Conservation (phyloP, 2,113 vertebrate genomes). For the Cavia aperea region DNA sequence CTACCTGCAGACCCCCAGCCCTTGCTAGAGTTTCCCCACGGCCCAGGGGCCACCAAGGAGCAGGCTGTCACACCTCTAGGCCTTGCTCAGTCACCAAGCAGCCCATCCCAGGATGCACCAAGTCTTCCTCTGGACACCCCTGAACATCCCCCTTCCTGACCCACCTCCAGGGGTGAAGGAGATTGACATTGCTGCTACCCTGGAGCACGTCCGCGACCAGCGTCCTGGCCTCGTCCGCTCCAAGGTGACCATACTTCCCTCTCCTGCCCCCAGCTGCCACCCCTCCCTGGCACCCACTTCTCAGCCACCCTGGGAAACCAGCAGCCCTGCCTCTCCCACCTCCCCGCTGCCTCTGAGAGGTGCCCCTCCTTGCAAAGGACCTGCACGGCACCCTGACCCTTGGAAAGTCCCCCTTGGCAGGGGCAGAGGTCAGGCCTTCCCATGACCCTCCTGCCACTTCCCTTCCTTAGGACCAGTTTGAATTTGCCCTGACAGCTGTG, state of each 20-base stretch:
- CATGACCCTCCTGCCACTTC: neutral
- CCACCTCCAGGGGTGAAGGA: slow-evolving; percentile 89
- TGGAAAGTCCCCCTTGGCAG: neutral
- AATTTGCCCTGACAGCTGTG: slow-evolving; percentile 94
- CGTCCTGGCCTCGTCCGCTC: slow-evolving; percentile 91
- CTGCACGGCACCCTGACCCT: neutral
- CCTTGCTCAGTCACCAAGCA: fast-evolving
- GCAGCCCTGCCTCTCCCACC: neutral
- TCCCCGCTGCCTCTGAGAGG: neutral
- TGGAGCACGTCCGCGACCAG: slow-evolving; percentile 97
- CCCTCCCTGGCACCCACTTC: neutral
- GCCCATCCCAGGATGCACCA: neutral
- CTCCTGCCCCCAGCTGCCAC: neutral
- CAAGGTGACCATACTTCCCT: slow-evolving; percentile 80
- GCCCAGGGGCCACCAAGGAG: fast-evolving
- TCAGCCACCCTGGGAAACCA: neutral
- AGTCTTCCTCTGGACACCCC: neutral
- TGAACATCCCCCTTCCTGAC: neutral
- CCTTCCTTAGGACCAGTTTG: slow-evolving; percentile 93
- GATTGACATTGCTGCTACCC: slow-evolving; percentile 95
- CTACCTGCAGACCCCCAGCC: fast-evolving
- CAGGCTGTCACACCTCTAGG: neutral
- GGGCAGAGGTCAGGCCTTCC: neutral
- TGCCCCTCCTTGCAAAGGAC: neutral
- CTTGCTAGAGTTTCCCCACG: neutral